Evolutionary conservation across 2,888 invertebrate genomes (phyloP), one percentile per base, ranked within the genome.

Genomic region (Ichneumon xanthorius): DNA sequence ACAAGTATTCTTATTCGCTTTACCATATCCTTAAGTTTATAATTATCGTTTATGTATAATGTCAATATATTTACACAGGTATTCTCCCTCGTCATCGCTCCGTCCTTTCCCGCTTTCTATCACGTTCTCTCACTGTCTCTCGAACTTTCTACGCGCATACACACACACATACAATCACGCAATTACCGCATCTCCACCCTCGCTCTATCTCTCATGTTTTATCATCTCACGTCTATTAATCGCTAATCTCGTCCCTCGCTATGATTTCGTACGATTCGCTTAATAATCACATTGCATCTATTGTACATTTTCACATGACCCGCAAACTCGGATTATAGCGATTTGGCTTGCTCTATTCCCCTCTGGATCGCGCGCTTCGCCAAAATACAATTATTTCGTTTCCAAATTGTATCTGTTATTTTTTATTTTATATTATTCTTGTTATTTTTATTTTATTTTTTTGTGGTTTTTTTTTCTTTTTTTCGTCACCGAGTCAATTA

Each of bases 251-350:
- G 84, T 85, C 82, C 83, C 86, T 83, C 85, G 85, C 83, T 88
- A 88, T 86, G 83, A 84, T 86, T 86, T 87, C 86, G 82, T 80
- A 88, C 89, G 85, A 88, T 88, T 88, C 88, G 84, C 85, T 88
- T 89, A 89, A 90, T 90, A 90, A 92, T 92, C 92, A 92, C 93
- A 93, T 92, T 92, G 91, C 91, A 87, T 92, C 92, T 93, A 93
- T 93, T 92, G 92, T 93, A 93, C 92, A 93, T 92, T 91, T 91
- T 89, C 90, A 90, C 90, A 90, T 88, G 88, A 89, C 88, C 88
- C 90, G 90, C 90, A 91, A 90, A 90, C 89, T 91, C 89, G 89
- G 89, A 90, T 90, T 87, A 80, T 71, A 87, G 88, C 87, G 85
- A 89, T 88, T 89, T 88, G 87, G 86, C 88, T 87, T 88, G 87